Conservation (phyloP, 2,888 invertebrate genomes). For the Bruchidius siliquastri region DNA sequence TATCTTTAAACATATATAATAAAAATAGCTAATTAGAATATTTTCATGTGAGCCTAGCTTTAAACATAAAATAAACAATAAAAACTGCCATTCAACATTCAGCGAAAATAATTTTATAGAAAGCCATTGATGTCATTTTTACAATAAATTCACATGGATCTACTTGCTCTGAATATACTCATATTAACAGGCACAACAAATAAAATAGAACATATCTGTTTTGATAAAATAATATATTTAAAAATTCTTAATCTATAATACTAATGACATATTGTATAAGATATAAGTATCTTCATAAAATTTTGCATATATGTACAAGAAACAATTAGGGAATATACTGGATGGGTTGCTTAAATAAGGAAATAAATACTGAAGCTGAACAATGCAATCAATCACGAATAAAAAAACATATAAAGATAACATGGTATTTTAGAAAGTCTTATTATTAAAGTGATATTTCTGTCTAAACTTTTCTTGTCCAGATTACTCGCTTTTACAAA, state of each 20-base stretch:
- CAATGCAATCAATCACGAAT: background rate
- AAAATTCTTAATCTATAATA: background rate
- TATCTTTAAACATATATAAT: too few relatives aligned
- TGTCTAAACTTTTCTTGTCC: background rate
- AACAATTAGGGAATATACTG: background rate
- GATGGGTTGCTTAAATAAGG: background rate
- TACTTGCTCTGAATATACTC: too few relatives aligned
- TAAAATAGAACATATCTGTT: background rate
- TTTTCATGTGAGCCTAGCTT: too few relatives aligned
- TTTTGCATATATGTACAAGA: background rate
- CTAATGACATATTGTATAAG: background rate
- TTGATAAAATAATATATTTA: background rate
- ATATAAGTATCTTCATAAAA: background rate
- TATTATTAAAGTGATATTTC: background rate
- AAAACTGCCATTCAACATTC: too few relatives aligned
- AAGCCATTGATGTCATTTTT: background rate
- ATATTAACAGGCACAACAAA: background rate
- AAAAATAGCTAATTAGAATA: too few relatives aligned
- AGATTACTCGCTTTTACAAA: too few relatives aligned
- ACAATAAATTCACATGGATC: background rate
- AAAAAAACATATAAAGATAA: background rate
- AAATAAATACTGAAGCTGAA: background rate
- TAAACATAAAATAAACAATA: too few relatives aligned
- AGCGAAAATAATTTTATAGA: too few relatives aligned
- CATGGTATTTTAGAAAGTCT: conserved; percentile 8